Base-by-base conservation (phyloP, 2,888 invertebrate genomes). In the Lithosia quadra region DNA sequence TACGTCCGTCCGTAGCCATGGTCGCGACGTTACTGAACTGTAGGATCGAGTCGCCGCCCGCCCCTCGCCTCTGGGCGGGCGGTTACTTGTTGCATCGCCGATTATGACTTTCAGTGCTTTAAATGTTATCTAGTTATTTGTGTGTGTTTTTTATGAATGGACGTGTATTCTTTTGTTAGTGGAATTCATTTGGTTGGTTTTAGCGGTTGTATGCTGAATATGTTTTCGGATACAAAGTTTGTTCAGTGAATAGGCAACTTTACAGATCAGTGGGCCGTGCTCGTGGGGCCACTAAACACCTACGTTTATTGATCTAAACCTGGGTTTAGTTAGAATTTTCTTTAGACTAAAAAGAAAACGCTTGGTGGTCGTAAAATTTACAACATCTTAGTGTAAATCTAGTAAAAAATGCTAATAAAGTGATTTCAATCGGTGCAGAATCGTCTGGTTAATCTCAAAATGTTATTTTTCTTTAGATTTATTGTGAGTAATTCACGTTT, bases 1-100 rank as follows among this genome's bases (percentile, higher is more conserved):
- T 95, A 80, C 96, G 96, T 91, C 96, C 95, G 89, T 96, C 96
- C 91, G 96, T 96, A 80, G 96, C 95, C 96, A 96, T 96, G 87
- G 87, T 95, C 94, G 95, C 93, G 92, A 87, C 91, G 92, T 81
- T 92, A 95, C 94, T 94, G 92, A 93, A 92, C 69, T 73, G 72
- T 64, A n/a, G n/a, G 49, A 49, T n/a, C 22, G 60, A 65, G 59
- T 56, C 55, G 59, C 68, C 65, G 63, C 63, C 74, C 74, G 73
- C 74, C 77, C 81, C 82, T 84, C 84, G 81, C 81, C 84, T 80
- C 85, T 77, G 82, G 75, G 73, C 73, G 79, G 81, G 80, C 82
- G 82, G 80, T 75, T 81, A 93, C 93, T 93, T 93, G 93, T 93
- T 93, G 93, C 93, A 92, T 92, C 83, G 84, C 55, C 78, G 84